Conservation (phyloP, 2,888 invertebrate species). For the Erannis defoliaria region DNA sequence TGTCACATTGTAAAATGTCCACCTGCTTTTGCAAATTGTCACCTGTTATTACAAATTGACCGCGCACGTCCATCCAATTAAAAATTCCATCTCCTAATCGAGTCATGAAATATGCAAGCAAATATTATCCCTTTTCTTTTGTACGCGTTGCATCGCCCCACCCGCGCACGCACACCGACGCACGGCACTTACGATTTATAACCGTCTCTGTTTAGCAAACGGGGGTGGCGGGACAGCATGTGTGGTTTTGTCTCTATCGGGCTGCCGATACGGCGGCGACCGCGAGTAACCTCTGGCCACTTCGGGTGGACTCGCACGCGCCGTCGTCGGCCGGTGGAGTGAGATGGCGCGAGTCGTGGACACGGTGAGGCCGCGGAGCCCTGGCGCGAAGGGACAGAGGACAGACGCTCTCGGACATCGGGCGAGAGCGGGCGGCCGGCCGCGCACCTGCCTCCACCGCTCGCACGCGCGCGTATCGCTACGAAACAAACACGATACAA, state of each 20-base stretch:
- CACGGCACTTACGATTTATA: constrained; percentile 79
- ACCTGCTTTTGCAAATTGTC: background rate
- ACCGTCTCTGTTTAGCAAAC: constrained; percentile 69
- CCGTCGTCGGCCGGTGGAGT: constrained; percentile 82
- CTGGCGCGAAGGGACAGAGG: constrained; percentile 86
- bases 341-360: constrained; percentile 81
- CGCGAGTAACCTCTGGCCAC: constrained; percentile 87
- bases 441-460: constrained; percentile 80
- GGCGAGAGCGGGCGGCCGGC: constrained; percentile 86
- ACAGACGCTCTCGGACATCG: constrained; percentile 87
- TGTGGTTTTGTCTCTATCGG: constrained; percentile 74
- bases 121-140: constrained; percentile 87
- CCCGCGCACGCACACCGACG: constrained; percentile 86
- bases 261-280: constrained; percentile 81
- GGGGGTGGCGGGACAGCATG: constrained; percentile 56
- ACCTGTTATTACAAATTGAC: constrained; percentile 62
- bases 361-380: constrained; percentile 82
- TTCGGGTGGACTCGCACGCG: constrained; percentile 85
- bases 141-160: constrained; percentile 86
- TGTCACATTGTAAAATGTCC: background rate
- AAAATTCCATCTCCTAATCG: constrained; percentile 87
- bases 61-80: constrained; percentile 83
- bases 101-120: constrained; percentile 87
- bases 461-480: constrained; percentile 72
- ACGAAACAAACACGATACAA: constrained; percentile 68